Evolutionary conservation across 2,888 invertebrate genomes (phyloP).

Genomic region (Sphaerophoria taeniata): DNA sequence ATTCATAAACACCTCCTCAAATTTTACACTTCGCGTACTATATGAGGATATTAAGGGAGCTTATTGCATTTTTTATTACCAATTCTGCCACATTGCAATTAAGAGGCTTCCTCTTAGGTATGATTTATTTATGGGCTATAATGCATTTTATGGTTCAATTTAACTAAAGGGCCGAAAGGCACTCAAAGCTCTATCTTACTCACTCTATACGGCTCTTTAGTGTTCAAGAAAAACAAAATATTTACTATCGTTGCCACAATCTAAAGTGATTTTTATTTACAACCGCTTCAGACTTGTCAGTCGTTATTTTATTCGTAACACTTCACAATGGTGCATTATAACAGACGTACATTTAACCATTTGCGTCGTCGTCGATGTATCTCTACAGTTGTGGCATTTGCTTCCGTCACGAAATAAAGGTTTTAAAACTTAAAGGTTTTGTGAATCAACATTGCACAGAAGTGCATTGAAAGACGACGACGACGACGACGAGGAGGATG

Average conservation of each 20-base stretch:
- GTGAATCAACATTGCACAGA: constrained; percentile 12
- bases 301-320: background rate
- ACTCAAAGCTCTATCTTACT: constrained; percentile 7
- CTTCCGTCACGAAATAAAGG: constrained; percentile 19
- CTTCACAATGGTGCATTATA: constrained; percentile 5
- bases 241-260: constrained; percentile 28
- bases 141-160: constrained; percentile 23
- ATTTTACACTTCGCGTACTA: background rate
- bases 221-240: constrained; percentile 4
- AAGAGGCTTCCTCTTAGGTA: background rate
- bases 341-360: background rate
- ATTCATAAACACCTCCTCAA: background rate
- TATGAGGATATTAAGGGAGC: constrained; percentile 7
- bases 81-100: constrained; percentile 40
- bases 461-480: background rate
- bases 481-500: background rate
- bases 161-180: background rate
- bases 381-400: background rate
- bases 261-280: constrained; percentile 51
- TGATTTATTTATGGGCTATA: constrained; percentile 21
- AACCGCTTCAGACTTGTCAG: constrained; percentile 14
- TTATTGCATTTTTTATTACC: background rate
- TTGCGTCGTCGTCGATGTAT: background rate
- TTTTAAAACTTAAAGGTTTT: constrained; percentile 20
- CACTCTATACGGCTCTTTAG: background rate